These are phyloP conservation scores for Alcedo quadribrachys DNA, from an alignment of 2,797 vertebrate species.

Conservation along the genomic window DNA sequence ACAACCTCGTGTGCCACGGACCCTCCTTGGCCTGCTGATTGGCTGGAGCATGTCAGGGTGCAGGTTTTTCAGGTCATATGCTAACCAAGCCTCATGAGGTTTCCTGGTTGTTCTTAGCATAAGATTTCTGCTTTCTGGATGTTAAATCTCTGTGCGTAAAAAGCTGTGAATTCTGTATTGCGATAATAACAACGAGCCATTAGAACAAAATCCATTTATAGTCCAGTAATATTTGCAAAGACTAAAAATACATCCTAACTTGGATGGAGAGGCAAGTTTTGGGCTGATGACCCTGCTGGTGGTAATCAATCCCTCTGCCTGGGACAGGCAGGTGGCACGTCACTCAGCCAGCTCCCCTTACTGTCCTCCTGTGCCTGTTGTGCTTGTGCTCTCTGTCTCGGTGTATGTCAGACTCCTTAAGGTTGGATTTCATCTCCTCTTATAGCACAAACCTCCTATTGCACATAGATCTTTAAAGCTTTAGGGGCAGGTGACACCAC, in stretches of 20 bases:
- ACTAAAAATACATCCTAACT: conserved; percentile 60
- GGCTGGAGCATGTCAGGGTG: accelerated
- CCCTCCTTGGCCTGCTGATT: not conserved
- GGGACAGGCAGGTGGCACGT: conserved; percentile 43
- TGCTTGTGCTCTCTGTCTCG: not conserved
- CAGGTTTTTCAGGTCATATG: not conserved
- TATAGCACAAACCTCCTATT: not conserved
- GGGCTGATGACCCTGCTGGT: not conserved
- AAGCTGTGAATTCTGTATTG: not conserved
- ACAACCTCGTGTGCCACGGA: accelerated
- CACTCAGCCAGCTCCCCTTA: not conserved
- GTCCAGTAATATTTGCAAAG: conserved; percentile 6
- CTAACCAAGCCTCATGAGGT: not conserved
- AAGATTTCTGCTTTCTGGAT: not conserved
- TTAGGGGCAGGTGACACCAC: not conserved
- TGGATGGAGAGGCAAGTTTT: conserved; percentile 10
- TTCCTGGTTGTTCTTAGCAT: accelerated
- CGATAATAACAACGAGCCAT: not conserved
- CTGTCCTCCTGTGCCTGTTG: not conserved
- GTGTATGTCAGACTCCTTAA: not conserved
- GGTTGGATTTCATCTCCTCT: not conserved
- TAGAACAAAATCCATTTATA: conserved; percentile 16
- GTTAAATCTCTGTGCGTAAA: not conserved
- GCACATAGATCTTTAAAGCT: not conserved
- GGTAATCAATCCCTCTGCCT: conserved; percentile 24